Percentiles rank a stretch among this genome's conserved stretches.
Evolutionary conservation across 2,113 vertebrate genomes (phyloP).

Genomic region (Psammodynastes pulverulentus): DNA sequence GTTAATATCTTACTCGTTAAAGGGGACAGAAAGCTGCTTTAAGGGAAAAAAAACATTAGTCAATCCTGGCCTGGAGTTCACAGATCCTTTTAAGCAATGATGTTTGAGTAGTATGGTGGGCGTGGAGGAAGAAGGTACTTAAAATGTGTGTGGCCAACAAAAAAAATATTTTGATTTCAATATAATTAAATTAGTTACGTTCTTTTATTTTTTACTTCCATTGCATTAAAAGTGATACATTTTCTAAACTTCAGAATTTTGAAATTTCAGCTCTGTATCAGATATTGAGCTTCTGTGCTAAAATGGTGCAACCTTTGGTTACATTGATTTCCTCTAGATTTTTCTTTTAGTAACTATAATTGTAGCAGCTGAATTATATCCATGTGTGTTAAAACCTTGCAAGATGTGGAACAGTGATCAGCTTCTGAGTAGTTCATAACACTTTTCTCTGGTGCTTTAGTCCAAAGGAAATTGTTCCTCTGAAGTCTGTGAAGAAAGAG

Average conservation of each 20-base stretch:
- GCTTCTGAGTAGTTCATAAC: not conserved
- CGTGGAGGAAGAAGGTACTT: not conserved
- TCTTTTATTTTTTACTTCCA: not conserved
- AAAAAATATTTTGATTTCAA: not conserved
- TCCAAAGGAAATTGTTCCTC: constrained; percentile 87
- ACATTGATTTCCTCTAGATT: not conserved
- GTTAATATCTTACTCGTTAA: not conserved
- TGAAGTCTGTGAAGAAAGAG: constrained; percentile 84
- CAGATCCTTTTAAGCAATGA: not conserved
- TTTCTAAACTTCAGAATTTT: not conserved
- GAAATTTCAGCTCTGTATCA: not conserved
- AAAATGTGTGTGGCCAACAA: not conserved
- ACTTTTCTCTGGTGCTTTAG: constrained; percentile 68
- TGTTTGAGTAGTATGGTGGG: not conserved
- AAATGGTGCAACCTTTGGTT: not conserved
- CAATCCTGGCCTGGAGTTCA: not conserved
- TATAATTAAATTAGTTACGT: not conserved
- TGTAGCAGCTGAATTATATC: not conserved
- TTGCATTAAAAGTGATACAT: not conserved
- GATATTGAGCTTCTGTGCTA: not conserved
- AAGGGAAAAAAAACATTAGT: not conserved
- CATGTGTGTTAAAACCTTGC: not conserved
- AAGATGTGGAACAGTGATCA: not conserved
- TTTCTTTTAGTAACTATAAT: not conserved
- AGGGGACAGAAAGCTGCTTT: not conserved